Conservation (phyloP, 1,140 invertebrate genomes). For the Cotesia chilonis region DNA sequence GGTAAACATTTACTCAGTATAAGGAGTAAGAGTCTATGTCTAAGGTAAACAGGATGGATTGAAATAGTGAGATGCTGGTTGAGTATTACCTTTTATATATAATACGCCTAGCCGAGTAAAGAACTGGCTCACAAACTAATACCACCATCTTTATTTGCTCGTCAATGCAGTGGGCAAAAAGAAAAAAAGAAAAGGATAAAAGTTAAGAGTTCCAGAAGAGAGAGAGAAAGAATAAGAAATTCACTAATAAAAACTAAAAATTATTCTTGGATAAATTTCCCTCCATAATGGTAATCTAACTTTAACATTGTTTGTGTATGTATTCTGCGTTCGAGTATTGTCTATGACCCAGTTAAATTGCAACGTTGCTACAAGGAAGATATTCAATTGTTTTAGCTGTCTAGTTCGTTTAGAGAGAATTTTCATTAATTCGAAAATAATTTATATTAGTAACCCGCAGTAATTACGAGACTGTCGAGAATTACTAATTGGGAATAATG, state of each 20-base stretch:
- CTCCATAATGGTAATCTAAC: slow-evolving; percentile 43
- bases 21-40: background rate
- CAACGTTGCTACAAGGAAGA: background rate
- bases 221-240: slow-evolving; percentile 24
- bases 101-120: background rate
- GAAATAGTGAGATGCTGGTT: too few relatives aligned
- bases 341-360: slow-evolving; percentile 41
- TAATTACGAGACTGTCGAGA: too few relatives aligned
- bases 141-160: background rate
- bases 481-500: too few relatives aligned
- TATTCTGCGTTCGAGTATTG: too few relatives aligned
- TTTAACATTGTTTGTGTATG: background rate
- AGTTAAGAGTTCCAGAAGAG: background rate
- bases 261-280: slow-evolving; percentile 46
- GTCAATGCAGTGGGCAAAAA: background rate
- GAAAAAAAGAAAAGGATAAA: slow-evolving; percentile 19
- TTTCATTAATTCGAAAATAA: too few relatives aligned
- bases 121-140: background rate
- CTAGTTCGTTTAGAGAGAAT: too few relatives aligned
- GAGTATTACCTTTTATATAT: too few relatives aligned
- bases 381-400: background rate
- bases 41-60: background rate
- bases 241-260: slow-evolving; percentile 16
- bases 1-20: background rate
- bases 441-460: too few relatives aligned